A percentile compares a stretch with the other conserved stretches of the same genome.
Conservation (phyloP, 2,797 vertebrate genomes). For the Serranus cabrilla region DNA sequence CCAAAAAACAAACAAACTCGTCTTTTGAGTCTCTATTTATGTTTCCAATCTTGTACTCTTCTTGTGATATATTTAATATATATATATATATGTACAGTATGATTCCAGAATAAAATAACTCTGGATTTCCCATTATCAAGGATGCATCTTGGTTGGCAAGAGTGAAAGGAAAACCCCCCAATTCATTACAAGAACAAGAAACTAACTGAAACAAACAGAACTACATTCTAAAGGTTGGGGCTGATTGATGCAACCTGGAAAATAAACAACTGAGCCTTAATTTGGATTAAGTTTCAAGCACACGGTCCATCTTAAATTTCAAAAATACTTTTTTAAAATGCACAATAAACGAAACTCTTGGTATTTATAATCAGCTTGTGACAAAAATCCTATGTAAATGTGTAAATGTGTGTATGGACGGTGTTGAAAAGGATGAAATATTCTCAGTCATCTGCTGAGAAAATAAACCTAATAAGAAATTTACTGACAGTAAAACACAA, state of each 20-base stretch:
- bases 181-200: slow-evolving; percentile 30
- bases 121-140: slow-evolving; percentile 28
- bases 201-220: slow-evolving; percentile 28
- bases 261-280: slow-evolving; percentile 21
- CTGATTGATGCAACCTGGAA: slow-evolving; percentile 29
- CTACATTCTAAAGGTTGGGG: slow-evolving; percentile 22
- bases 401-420: background rate
- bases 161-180: slow-evolving; percentile 21
- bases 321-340: background rate
- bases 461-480: slow-evolving; percentile 40
- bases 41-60: slow-evolving; percentile 12
- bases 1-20: background rate
- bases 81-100: slow-evolving; percentile 14
- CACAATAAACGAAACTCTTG: background rate
- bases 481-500: slow-evolving; percentile 49
- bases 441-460: background rate
- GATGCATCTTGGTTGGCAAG: slow-evolving; percentile 23
- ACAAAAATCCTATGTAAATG: background rate
- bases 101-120: slow-evolving; percentile 20
- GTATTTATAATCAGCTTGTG: slow-evolving; percentile 15
- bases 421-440: slow-evolving; percentile 1
- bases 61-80: background rate
- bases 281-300: slow-evolving; percentile 12
- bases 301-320: slow-evolving; percentile 1
- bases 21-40: slow-evolving; percentile 10